These are phyloP conservation scores for Prunella strophiata DNA, from an alignment of 2,797 vertebrate species.

Conservation along the genomic window DNA sequence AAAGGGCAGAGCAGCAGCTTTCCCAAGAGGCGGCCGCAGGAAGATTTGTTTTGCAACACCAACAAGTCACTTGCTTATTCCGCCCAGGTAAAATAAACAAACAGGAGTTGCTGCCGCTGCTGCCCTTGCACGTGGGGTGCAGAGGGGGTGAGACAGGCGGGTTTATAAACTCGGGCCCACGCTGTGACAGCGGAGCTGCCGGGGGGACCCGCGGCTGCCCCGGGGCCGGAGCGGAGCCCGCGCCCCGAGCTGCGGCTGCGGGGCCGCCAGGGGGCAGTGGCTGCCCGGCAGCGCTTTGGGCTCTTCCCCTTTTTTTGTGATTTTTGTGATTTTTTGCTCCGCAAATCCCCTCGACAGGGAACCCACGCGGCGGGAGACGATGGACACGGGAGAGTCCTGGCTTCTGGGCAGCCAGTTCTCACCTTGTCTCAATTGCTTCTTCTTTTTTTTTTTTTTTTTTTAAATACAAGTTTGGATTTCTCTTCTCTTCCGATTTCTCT, in stretches of 20 bases:
- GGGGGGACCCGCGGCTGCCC: no score
- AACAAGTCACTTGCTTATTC: background rate
- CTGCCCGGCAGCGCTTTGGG: background rate
- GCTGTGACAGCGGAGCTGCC: background rate
- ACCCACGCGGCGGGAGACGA: rapidly evolving
- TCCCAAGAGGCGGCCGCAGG: background rate
- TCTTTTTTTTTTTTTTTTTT: background rate
- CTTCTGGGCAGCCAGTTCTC: background rate
- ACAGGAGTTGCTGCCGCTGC: background rate
- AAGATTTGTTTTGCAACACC: background rate
- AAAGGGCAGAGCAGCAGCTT: background rate
- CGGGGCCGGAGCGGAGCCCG: background rate
- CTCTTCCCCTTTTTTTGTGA: rapidly evolving
- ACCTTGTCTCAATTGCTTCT: rapidly evolving
- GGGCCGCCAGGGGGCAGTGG: constrained; percentile 28
- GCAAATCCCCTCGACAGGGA: background rate
- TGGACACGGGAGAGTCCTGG: background rate
- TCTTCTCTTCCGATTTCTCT: no score
- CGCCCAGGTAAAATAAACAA: background rate
- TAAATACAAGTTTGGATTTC: background rate
- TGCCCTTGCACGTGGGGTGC: background rate
- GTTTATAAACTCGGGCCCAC: rapidly evolving
- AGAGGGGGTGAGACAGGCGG: background rate
- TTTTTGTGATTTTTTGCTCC: background rate
- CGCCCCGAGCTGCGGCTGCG: rapidly evolving